Conservation (phyloP, 2,888 invertebrate species). For the Patella depressa region DNA sequence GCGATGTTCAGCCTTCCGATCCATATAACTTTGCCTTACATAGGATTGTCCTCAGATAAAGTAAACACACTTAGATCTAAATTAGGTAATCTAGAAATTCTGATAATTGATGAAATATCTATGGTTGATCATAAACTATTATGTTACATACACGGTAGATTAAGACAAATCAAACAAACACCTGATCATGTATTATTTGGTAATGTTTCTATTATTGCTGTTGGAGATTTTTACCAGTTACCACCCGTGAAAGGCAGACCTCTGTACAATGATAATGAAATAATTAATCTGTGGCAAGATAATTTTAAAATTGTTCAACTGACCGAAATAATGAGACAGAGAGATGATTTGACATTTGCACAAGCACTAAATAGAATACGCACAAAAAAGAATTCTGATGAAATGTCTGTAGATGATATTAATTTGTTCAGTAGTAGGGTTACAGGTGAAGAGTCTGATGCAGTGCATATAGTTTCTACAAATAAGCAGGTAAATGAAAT, state of each 20-base stretch:
- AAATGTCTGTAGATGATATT: conserved; percentile 3
- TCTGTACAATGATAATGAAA: not conserved
- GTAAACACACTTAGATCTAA: conserved; percentile 15
- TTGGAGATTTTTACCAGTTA: conserved; percentile 28
- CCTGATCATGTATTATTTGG: conserved; percentile 14
- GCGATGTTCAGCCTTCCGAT: not conserved
- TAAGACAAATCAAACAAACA: conserved; percentile 23
- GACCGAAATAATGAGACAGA: conserved; percentile 30
- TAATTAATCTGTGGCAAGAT: conserved; percentile 27
- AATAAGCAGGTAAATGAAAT: conserved; percentile 28
- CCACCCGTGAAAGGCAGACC: conserved; percentile 26
- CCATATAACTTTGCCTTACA: not conserved
- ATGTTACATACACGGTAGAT: conserved; percentile 21
- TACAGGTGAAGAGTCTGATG: conserved; percentile 21
- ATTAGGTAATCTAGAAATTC: conserved; percentile 15
- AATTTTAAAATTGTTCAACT: conserved; percentile 28
- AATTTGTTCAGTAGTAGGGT: conserved; percentile 18
- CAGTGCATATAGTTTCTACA: conserved; percentile 30
- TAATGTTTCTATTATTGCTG: not conserved
- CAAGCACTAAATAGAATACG: conserved; percentile 28
- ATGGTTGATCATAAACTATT: conserved; percentile 18
- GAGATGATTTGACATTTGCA: conserved; percentile 23
- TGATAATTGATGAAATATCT: conserved; percentile 28
- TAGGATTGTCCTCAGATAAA: not conserved
- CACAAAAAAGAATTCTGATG: conserved; percentile 20